These are phyloP conservation scores for Cheilosia pagana DNA, from an alignment of 2,888 invertebrate species.

Conservation along the genomic window DNA sequence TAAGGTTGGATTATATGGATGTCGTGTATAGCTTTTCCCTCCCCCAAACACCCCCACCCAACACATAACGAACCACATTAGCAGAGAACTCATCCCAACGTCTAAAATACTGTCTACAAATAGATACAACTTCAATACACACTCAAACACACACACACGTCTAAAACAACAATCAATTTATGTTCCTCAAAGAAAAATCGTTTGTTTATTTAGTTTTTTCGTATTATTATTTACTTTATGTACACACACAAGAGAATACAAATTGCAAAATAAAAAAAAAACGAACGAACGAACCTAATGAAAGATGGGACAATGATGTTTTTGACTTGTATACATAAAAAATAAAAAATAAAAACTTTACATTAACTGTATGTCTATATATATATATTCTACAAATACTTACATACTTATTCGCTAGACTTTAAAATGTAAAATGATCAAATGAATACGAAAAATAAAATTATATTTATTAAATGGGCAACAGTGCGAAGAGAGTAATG, in stretches of 20 bases:
- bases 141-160: slow-evolving; percentile 19
- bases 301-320: slow-evolving; percentile 21
- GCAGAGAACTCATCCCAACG: slow-evolving; percentile 64
- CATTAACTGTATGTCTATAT: slow-evolving; percentile 48
- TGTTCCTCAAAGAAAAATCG: slow-evolving; percentile 58
- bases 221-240: slow-evolving; percentile 31
- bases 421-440: slow-evolving; percentile 65
- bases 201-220: slow-evolving; percentile 10
- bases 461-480: slow-evolving; percentile 74
- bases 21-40: slow-evolving; percentile 55
- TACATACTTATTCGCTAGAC: slow-evolving; percentile 57
- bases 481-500: slow-evolving; percentile 8
- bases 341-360: slow-evolving; percentile 43
- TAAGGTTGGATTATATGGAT: slow-evolving; percentile 44
- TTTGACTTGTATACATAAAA: slow-evolving; percentile 50
- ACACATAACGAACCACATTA: slow-evolving; percentile 26
- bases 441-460: slow-evolving; percentile 71
- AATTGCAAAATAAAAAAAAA: background rate
- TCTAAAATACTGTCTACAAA: slow-evolving; percentile 5
- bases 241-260: slow-evolving; percentile 7
- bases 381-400: slow-evolving; percentile 51
- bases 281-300: slow-evolving; percentile 21
- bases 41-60: slow-evolving; percentile 22
- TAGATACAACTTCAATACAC: background rate
- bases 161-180: slow-evolving; percentile 44